Percentiles rank a stretch among this genome's conserved stretches.
These are phyloP conservation scores for Lycorma delicatula DNA, from an alignment of 1,140 invertebrate genomes.

Conservation along the genomic window DNA sequence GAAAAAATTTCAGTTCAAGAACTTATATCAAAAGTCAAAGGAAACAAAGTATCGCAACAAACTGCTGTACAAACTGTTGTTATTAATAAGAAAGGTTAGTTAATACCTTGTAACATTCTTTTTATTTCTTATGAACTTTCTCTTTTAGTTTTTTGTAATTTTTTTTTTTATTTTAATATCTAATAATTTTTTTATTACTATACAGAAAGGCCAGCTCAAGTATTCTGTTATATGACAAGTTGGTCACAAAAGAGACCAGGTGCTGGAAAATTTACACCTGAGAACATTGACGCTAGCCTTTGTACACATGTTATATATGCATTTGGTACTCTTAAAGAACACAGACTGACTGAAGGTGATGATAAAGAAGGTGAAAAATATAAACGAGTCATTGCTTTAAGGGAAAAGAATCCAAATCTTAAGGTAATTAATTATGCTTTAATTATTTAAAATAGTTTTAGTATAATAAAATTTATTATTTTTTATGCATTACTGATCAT, in stretches of 20 bases:
- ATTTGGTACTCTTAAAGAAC: constrained; percentile 80
- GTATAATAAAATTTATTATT: too few species aligned
- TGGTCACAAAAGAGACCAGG: constrained; percentile 87
- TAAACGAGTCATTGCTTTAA: constrained; percentile 67
- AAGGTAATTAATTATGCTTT: constrained; percentile 62
- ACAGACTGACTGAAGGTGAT: constrained; percentile 67
- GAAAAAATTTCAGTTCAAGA: constrained; percentile 71
- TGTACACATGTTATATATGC: constrained; percentile 92
- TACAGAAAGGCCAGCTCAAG: constrained; percentile 66
- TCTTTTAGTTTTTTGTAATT: too few species aligned
- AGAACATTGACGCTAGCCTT: constrained; percentile 75
- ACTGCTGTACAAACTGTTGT: constrained; percentile 21
- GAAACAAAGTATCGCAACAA: too few species aligned
- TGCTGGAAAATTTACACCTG: constrained; percentile 74
- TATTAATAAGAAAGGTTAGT: constrained; percentile 42
- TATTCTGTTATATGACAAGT: constrained; percentile 89
- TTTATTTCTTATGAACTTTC: neutral
- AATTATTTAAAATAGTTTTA: too few species aligned
- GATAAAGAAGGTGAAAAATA: constrained; percentile 67
- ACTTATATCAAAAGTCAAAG: constrained; percentile 52
- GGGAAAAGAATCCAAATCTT: constrained; percentile 81
- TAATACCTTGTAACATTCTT: neutral
- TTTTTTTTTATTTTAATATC: neutral
- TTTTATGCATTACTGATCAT: too few species aligned
- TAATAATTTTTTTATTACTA: constrained; percentile 25